phyloP scores from a whole-genome alignment of 2,113 vertebrate genomes.

The Leucoraja erinaceus region DNA sequence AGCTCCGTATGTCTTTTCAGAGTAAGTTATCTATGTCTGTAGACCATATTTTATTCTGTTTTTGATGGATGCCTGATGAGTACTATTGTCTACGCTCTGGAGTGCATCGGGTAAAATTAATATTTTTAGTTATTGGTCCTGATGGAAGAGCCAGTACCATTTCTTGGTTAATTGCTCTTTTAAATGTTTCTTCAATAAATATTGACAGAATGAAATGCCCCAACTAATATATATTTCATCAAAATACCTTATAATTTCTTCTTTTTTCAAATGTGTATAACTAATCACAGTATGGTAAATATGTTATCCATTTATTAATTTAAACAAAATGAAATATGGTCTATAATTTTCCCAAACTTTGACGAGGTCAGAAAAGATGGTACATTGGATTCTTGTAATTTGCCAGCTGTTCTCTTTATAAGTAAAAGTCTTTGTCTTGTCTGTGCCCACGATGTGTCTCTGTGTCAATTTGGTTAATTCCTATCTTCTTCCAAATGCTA shows the following conservation, averaged over 20 bases:
- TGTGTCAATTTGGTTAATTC: too few species aligned
- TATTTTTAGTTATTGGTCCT: not conserved
- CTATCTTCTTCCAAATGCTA: too few species aligned
- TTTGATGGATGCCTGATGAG: not conserved
- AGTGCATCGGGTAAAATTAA: not conserved
- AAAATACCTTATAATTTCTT: not conserved
- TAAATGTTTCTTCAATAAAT: not conserved
- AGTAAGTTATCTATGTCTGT: slow-evolving; percentile 79
- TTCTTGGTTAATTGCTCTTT: not conserved
- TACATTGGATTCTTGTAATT: slow-evolving; percentile 17
- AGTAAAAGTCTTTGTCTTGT: too few species aligned
- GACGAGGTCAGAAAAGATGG: not conserved
- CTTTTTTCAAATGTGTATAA: not conserved
- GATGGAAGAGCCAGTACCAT: not conserved
- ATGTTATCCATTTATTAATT: not conserved
- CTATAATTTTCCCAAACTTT: slow-evolving; percentile 31
- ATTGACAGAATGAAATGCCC: not conserved
- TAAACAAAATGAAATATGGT: slow-evolving; percentile 29
- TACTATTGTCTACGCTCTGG: not conserved
- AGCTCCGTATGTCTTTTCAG: slow-evolving; percentile 98
- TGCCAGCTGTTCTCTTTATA: not conserved
- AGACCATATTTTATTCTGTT: slow-evolving; percentile 37
- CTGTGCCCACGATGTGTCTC: too few species aligned
- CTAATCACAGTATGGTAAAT: not conserved
- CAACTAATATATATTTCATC: not conserved